Conservation (phyloP, 1,140 invertebrate genomes). For the Apis laboriosa region DNA sequence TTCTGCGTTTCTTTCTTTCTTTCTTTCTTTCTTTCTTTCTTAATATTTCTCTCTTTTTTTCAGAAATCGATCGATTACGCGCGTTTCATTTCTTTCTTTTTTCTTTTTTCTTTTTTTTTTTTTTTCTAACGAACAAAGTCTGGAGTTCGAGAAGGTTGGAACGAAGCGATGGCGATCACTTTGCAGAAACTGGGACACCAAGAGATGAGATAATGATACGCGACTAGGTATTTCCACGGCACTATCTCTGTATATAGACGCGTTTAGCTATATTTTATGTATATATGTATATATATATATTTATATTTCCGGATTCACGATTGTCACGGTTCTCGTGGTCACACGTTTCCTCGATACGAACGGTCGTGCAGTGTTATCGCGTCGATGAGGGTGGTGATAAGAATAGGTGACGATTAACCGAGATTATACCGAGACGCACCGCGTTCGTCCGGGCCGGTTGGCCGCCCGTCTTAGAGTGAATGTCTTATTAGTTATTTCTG, state of each 20-base stretch:
- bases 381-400: slow-evolving; percentile 42
- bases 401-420: slow-evolving; percentile 44
- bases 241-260: slow-evolving; percentile 34
- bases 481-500: slow-evolving; percentile 81
- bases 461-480: slow-evolving; percentile 80
- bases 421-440: slow-evolving; percentile 74
- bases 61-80: background rate
- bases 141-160: background rate
- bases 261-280: background rate
- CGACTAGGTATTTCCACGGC: slow-evolving; percentile 37
- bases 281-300: no score
- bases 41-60: background rate
- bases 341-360: slow-evolving; percentile 10
- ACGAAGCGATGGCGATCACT: slow-evolving; percentile 13
- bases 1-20: background rate
- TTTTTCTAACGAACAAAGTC: background rate
- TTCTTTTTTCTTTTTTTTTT: background rate
- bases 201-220: background rate
- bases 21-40: background rate
- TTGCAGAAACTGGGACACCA: slow-evolving; percentile 38
- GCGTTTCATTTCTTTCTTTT: slow-evolving; percentile 1
- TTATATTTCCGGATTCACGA: no score
- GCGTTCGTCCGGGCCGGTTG: slow-evolving; percentile 80
- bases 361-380: slow-evolving; percentile 50
- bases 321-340: slow-evolving; percentile 8